A percentile compares a stretch with the other conserved stretches of the same genome.
Conservation (phyloP, 2,797 vertebrate genomes). For the Capromys pilorides region DNA sequence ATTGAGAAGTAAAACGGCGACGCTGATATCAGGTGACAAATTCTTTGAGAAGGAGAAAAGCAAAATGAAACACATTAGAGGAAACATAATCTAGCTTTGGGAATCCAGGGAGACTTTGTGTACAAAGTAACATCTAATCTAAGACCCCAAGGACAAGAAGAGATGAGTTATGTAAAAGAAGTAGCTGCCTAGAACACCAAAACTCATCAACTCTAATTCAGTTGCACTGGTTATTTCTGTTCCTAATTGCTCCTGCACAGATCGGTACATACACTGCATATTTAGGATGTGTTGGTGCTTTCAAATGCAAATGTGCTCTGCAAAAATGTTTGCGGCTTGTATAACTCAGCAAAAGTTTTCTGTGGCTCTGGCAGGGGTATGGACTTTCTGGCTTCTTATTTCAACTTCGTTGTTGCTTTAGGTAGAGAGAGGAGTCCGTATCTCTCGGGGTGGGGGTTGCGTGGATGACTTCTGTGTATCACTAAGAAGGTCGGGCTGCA, state of each 20-base stretch:
- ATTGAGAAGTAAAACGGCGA: background rate
- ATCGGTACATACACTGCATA: constrained; percentile 74
- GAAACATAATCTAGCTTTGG: background rate
- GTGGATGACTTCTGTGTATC: background rate
- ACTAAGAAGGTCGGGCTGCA: background rate
- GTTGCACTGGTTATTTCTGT: constrained; percentile 77
- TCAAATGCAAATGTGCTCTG: constrained; percentile 79
- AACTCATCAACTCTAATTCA: constrained; percentile 80
- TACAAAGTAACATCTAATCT: constrained; percentile 57
- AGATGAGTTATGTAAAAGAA: constrained; percentile 72
- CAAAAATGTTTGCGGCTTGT: constrained; percentile 72
- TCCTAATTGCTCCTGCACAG: constrained; percentile 79
- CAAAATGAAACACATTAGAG: background rate
- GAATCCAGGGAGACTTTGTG: constrained; percentile 22
- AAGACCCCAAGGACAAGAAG: constrained; percentile 51
- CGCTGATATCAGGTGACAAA: background rate
- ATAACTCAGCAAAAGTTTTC: constrained; percentile 74
- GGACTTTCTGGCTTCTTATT: constrained; percentile 45
- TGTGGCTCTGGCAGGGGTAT: constrained; percentile 46
- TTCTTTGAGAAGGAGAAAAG: background rate
- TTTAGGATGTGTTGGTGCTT: constrained; percentile 74
- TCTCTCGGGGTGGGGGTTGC: background rate
- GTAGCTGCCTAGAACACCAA: constrained; percentile 61
- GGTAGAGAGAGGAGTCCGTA: background rate
- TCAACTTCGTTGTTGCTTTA: constrained; percentile 48